Conservation (phyloP, 1,140 invertebrate genomes). For the Heliconius melpomene region DNA sequence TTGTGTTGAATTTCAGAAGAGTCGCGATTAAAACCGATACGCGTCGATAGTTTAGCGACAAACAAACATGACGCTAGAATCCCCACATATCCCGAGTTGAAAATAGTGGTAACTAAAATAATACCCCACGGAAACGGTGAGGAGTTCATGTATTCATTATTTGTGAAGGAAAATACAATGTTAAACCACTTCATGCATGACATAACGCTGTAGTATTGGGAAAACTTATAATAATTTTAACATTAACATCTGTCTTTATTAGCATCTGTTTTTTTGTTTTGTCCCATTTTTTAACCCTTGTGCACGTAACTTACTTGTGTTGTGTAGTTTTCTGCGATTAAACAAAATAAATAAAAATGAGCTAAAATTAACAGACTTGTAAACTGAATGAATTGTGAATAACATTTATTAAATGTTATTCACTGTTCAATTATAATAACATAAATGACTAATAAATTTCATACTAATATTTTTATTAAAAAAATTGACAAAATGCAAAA, state of each 20-base stretch:
- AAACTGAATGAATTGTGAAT: no score
- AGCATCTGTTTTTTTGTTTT: not conserved
- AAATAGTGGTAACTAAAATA: slow-evolving; percentile 78
- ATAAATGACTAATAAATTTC: no score
- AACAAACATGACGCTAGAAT: slow-evolving; percentile 48
- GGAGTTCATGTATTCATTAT: slow-evolving; percentile 30
- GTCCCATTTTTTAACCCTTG: not conserved
- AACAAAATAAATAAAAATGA: no score
- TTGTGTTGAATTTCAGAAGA: slow-evolving; percentile 61
- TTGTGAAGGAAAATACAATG: not conserved
- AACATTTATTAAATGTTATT: no score
- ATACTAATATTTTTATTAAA: no score
- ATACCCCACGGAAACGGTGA: slow-evolving; percentile 69
- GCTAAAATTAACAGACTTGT: no score
- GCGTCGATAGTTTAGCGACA: slow-evolving; percentile 54
- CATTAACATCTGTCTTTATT: not conserved
- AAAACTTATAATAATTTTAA: not conserved
- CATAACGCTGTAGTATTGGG: slow-evolving; percentile 1
- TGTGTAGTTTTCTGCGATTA: no score
- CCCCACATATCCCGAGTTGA: slow-evolving; percentile 66
- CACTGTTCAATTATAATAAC: no score
- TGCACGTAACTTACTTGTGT: not conserved
- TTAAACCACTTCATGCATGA: slow-evolving; percentile 5
- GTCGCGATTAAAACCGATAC: slow-evolving; percentile 53
- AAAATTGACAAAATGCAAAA: no score